Evolutionary conservation across 2,888 invertebrate genomes (phyloP), one percentile per base, ranked within the genome.

Genomic region (Bombylius discolor): DNA sequence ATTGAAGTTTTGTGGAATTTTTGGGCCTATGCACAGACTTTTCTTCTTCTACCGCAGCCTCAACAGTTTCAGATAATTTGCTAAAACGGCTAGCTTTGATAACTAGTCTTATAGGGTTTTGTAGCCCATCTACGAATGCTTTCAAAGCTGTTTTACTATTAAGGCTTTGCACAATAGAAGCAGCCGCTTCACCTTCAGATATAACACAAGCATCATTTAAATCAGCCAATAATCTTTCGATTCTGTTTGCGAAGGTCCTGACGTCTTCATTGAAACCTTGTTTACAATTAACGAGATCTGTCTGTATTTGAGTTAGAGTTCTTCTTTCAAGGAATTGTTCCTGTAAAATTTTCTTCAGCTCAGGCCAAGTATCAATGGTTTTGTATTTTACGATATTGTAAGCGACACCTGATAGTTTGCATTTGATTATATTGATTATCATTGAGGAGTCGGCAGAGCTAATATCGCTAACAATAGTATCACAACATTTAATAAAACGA

Each of bases 31-130:
- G 23, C 23, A 23, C 23, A 23, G 23, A 23, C 23, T 23, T 23
- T 23, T 23, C 56, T 45, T 53, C 50, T 36, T 53, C 56, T 5
- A 56, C 34, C 14, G 56, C 56, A 4, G 49, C 34, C 45, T 49
- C 49, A n/a, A 56, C 46, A 11, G 56, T 39, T 6, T 56, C 53
- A 46, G 23, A 7, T 45, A 49, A 45, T n/a, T 5, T 49, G 12
- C 6, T 12, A 47, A 47, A 56, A 32, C 55, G 13, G 51, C 51
- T 47, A 11, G 51, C 55, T 51, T 56, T 56, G 23, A 56, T 47
- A 14, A 56, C 39, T 34, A 56, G 31, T 33, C 45, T 51, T 12
- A 56, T 47, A n/a, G 47, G 32, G 23, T 39, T n/a, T 5, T 36
- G 13, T 4, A 56, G 31, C 4, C 51, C 55, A n/a, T 56, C 51